Evolutionary conservation across 2,888 invertebrate species (phyloP).

Genomic region (Heliconius ismenius): DNA sequence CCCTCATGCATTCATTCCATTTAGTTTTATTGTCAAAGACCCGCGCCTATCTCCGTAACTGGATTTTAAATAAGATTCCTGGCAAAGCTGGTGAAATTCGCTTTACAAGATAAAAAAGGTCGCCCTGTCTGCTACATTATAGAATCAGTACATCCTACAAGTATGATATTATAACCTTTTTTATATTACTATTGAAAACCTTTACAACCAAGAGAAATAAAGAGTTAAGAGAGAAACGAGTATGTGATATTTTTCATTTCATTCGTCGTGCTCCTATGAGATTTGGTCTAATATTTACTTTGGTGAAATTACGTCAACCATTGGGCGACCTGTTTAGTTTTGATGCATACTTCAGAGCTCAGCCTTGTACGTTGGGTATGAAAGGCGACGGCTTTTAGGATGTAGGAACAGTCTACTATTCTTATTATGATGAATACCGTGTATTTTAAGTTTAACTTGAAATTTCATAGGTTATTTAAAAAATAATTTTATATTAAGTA

Average conservation of each 20-base stretch:
- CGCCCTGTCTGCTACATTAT: slow-evolving; percentile 70
- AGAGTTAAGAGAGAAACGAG: slow-evolving; percentile 53
- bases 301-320: slow-evolving; percentile 73
- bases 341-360: slow-evolving; percentile 76
- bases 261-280: slow-evolving; percentile 65
- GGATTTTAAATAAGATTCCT: slow-evolving; percentile 82
- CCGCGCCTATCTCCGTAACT: slow-evolving; percentile 81
- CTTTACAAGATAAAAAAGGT: slow-evolving; percentile 80
- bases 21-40: slow-evolving; percentile 80
- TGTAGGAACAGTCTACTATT: slow-evolving; percentile 39
- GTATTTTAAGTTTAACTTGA: slow-evolving; percentile 28
- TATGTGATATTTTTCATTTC: slow-evolving; percentile 69
- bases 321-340: slow-evolving; percentile 74
- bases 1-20: slow-evolving; percentile 80
- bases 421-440: slow-evolving; percentile 42
- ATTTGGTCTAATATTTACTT: slow-evolving; percentile 76
- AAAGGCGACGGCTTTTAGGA: slow-evolving; percentile 48
- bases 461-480: neutral
- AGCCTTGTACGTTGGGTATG: slow-evolving; percentile 44
- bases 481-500: slow-evolving; percentile 12
- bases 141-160: slow-evolving; percentile 69
- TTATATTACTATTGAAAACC: slow-evolving; percentile 57
- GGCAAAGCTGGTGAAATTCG: slow-evolving; percentile 75
- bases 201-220: slow-evolving; percentile 46
- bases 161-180: slow-evolving; percentile 70